Percentiles rank a stretch among this genome's conserved stretches.
phyloP scores from a whole-genome alignment of 2,888 invertebrate species.

The Osmoderma eremita region DNA sequence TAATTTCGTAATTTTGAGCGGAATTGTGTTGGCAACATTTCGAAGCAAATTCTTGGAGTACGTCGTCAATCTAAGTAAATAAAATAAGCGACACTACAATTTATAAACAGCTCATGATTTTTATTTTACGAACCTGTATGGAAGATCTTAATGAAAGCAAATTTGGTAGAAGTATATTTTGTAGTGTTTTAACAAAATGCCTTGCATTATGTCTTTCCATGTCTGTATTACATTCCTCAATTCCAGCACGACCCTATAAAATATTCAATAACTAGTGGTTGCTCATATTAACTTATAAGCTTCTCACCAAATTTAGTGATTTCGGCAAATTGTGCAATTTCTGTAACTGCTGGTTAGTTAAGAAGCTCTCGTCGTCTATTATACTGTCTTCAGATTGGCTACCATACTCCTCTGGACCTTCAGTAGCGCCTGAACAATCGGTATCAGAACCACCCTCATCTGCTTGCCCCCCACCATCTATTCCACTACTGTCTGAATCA shows the following conservation, averaged over 20 bases:
- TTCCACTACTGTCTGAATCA: slow-evolving; percentile 71
- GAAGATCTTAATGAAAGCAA: slow-evolving; percentile 80
- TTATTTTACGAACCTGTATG: slow-evolving; percentile 73
- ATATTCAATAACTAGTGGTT: background rate
- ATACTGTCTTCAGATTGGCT: slow-evolving; percentile 74
- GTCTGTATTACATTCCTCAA: slow-evolving; percentile 79
- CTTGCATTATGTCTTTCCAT: slow-evolving; percentile 87
- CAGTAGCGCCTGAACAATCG: slow-evolving; percentile 70
- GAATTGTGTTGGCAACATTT: slow-evolving; percentile 87
- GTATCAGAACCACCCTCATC: slow-evolving; percentile 62
- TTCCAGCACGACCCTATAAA: slow-evolving; percentile 61
- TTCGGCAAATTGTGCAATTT: slow-evolving; percentile 69
- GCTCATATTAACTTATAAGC: slow-evolving; percentile 47
- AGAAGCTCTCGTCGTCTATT: slow-evolving; percentile 80
- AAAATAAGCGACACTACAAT: background rate
- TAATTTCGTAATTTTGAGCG: slow-evolving; percentile 70
- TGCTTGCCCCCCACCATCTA: slow-evolving; percentile 62
- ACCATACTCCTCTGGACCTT: slow-evolving; percentile 76
- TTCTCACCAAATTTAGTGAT: slow-evolving; percentile 66
- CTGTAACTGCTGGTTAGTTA: slow-evolving; percentile 63
- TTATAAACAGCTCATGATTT: background rate
- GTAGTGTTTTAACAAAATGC: slow-evolving; percentile 82
- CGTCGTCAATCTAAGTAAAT: slow-evolving; percentile 78
- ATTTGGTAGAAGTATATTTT: slow-evolving; percentile 79
- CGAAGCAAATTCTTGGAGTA: slow-evolving; percentile 91